Base-by-base conservation (phyloP, 53 echinoderm and acorn worm genomes). In the Echinometra lucunter region DNA sequence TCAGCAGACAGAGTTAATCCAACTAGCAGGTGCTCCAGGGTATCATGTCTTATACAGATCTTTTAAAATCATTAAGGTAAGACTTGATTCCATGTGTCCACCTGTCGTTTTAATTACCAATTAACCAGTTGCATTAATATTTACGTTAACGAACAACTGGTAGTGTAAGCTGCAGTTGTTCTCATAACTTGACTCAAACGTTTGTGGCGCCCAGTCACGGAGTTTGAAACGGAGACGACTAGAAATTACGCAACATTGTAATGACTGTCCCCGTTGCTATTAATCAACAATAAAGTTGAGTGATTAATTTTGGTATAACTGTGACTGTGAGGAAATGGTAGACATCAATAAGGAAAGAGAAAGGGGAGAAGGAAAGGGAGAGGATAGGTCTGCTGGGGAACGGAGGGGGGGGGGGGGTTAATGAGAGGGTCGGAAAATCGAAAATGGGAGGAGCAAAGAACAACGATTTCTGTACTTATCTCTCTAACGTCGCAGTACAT, bases 161-260 rank as follows among this genome's bases (percentile, higher is more conserved):
- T 6, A 16, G n/a, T 82, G 7, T 6, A 7, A 82, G 82, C 27
- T 85, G 19, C 28, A n/a, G 49, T 49, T 19, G 49, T 85, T 44
- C 44, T 23, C 7, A 3, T 0, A 47, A 9, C 47, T 47, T 85
- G 53, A 49, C 85, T 85, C 85, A 81, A 44, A 23, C 3, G 44
- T 8, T 63, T 40, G 42, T 38, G 78, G 42, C 38, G 69, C 69
- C 28, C 40, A 19, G 81, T 47, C 45, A 85, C 13, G 11, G n/a
- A n/a, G 49, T 53, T 21, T 28, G 13, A 85, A 19, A 75, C 37
- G 28, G 37, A n/a, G 27, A 83, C 83, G 49, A 4, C 30, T 85
- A 27, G 85, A 85, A 85, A 49, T 85, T 53, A 85, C 47, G 49
- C 28, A 85, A 45, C 45, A 78, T 72, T 21, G 15, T 85, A 85